Evolutionary conservation across 2,888 invertebrate species (phyloP).

Genomic region (Phalangium opilio): DNA sequence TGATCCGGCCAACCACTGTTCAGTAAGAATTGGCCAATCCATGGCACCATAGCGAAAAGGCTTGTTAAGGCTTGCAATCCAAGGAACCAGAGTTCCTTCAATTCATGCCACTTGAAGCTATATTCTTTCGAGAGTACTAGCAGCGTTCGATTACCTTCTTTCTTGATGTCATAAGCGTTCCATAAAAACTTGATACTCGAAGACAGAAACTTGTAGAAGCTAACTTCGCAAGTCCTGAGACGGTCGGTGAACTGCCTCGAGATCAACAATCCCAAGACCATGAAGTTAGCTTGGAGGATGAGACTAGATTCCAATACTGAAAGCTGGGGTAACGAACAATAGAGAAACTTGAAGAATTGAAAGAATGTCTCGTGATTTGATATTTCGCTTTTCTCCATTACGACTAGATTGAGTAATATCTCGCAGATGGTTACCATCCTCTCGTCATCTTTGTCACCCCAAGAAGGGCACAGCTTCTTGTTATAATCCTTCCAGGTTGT

Average conservation of each 20-base stretch:
- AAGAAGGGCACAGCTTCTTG: constrained; percentile 13
- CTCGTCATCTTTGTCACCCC: constrained; percentile 3
- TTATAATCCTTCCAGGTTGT: constrained; percentile 22
- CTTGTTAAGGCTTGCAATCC: constrained; percentile 85
- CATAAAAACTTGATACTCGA: constrained; percentile 77
- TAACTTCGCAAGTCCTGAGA: constrained; percentile 33
- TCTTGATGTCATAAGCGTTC: constrained; percentile 82
- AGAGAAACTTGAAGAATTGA: constrained; percentile 65
- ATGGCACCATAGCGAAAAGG: constrained; percentile 45
- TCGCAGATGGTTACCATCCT: constrained; percentile 71
- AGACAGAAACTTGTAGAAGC: constrained; percentile 74
- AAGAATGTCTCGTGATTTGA: constrained; percentile 61
- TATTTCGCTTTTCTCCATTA: constrained; percentile 66
- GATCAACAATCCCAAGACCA: constrained; percentile 62
- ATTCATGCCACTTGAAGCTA: constrained; percentile 74
- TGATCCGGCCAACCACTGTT: constrained; percentile 90
- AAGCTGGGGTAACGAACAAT: constrained; percentile 65
- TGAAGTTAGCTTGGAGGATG: constrained; percentile 66
- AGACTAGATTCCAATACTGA: constrained; percentile 39
- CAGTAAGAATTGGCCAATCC: constrained; percentile 45
- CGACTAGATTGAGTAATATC: constrained; percentile 80
- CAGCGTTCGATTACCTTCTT: constrained; percentile 64
- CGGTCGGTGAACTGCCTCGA: constrained; percentile 67
- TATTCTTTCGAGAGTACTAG: constrained; percentile 70
- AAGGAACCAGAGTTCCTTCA: constrained; percentile 80